A percentile compares a stretch with the other conserved stretches of the same genome.
These are phyloP conservation scores for Therioaphis trifolii DNA, from an alignment of 2,888 invertebrate genomes.

Conservation along the genomic window DNA sequence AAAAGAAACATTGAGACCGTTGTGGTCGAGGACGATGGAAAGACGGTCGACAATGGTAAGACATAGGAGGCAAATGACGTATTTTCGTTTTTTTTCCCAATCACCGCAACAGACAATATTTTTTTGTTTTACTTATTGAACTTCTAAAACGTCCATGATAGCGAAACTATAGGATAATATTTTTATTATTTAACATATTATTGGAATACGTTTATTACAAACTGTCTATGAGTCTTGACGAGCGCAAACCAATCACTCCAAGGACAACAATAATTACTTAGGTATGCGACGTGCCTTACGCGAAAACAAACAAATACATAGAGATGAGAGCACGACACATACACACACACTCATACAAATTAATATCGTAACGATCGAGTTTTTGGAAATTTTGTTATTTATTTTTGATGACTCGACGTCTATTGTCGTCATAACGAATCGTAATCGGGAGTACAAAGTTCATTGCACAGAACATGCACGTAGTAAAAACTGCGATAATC, in stretches of 20 bases:
- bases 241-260: constrained; percentile 19
- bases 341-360: background rate
- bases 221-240: constrained; percentile 12
- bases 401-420: background rate
- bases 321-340: background rate
- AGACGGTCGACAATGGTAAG: background rate
- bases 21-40: background rate
- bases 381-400: background rate
- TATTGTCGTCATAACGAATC: background rate
- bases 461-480: background rate
- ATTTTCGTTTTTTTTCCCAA: background rate
- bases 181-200: background rate
- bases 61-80: background rate
- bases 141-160: background rate
- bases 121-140: too few relatives aligned
- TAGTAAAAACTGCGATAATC: background rate
- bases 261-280: constrained; percentile 51
- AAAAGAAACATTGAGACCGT: background rate
- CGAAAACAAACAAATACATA: constrained; percentile 3
- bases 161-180: background rate
- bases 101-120: background rate
- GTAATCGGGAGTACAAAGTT: constrained; percentile 9
- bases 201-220: background rate
- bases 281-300: constrained; percentile 46
- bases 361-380: background rate